Conservation (phyloP, 2,888 invertebrate genomes). For the Tetramorium bicarinatum region DNA sequence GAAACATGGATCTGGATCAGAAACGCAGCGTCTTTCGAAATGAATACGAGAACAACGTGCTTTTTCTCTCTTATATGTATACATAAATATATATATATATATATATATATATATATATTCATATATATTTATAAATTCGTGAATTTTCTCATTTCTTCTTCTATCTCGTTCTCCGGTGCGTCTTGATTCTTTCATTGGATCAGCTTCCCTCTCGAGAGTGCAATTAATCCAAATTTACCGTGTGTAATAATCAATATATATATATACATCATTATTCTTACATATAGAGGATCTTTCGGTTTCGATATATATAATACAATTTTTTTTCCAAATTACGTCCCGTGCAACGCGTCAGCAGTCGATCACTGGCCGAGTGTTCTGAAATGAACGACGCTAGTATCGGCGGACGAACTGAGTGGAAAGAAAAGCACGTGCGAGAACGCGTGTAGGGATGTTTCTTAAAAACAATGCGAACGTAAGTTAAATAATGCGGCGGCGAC, state of each 20-base stretch:
- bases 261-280: constrained; percentile 84
- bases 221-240: constrained; percentile 80
- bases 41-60: constrained; percentile 65
- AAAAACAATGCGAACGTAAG: constrained; percentile 35
- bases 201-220: constrained; percentile 73
- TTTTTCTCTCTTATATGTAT: constrained; percentile 17
- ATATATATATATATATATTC: neutral
- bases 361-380: constrained; percentile 66
- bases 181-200: constrained; percentile 60
- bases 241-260: constrained; percentile 84
- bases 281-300: constrained; percentile 79
- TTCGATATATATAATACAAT: constrained; percentile 83
- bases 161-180: constrained; percentile 31
- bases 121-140: constrained; percentile 41
- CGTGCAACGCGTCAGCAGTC: constrained; percentile 65
- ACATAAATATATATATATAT: constrained; percentile 18
- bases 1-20: constrained; percentile 78
- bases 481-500: constrained; percentile 14
- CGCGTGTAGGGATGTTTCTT: neutral
- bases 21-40: constrained; percentile 72
- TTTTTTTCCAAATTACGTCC: constrained; percentile 66
- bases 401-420: constrained; percentile 23
- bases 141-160: constrained; percentile 59
- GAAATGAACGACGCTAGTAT: constrained; percentile 8
- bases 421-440: constrained; percentile 17